A percentile compares a stretch with the other conserved stretches of the same genome.
Conservation (phyloP, 2,113 vertebrate species). For the Cacatua alba region DNA sequence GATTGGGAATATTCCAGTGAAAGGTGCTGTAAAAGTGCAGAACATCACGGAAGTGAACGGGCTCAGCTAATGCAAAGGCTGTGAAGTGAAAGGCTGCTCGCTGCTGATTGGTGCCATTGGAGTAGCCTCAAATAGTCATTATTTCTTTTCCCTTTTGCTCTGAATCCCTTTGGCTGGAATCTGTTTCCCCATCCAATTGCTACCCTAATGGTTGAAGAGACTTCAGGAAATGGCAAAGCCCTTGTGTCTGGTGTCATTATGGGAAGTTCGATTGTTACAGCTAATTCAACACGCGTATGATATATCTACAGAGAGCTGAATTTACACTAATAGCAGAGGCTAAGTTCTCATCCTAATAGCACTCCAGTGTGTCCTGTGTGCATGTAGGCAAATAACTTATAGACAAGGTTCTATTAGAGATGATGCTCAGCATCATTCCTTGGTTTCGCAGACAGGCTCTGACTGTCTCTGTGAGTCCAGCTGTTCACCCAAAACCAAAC, state of each 20-base stretch:
- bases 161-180: background rate
- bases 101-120: background rate
- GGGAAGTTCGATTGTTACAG: background rate
- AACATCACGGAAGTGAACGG: fast-evolving
- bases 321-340: background rate
- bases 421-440: background rate
- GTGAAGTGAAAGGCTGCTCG: fast-evolving
- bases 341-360: background rate
- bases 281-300: background rate
- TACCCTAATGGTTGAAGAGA: background rate
- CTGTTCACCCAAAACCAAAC: background rate
- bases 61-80: background rate
- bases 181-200: background rate
- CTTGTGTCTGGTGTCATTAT: background rate
- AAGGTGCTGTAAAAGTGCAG: background rate
- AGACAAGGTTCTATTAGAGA: background rate
- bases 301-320: background rate
- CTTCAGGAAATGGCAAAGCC: background rate
- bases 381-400: fast-evolving
- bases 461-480: background rate
- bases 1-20: background rate
- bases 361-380: background rate
- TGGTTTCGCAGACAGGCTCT: background rate
- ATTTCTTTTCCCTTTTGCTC: background rate
- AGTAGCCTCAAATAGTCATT: background rate